These are phyloP conservation scores for Dendrolimus houi DNA, from an alignment of 2,888 invertebrate species.

Conservation along the genomic window DNA sequence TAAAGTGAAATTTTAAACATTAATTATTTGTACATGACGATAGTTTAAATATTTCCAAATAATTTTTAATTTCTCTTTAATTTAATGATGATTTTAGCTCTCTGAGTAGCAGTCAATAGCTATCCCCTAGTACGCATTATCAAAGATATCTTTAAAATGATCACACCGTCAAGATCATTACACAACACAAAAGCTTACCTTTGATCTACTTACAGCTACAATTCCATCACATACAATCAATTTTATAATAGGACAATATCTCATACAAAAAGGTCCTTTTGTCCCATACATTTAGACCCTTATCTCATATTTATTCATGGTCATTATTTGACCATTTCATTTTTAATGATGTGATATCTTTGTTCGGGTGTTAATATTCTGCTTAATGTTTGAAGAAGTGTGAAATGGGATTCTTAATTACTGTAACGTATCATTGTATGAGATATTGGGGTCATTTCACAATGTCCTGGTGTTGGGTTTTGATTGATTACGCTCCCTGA, in stretches of 20 bases:
- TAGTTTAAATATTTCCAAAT: no score
- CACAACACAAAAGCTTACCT: neutral
- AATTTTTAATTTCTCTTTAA: no score
- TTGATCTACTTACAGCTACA: conserved; percentile 32
- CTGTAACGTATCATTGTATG: conserved; percentile 50
- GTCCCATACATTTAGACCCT: conserved; percentile 49
- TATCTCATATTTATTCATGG: conserved; percentile 73
- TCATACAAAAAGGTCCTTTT: conserved; percentile 56
- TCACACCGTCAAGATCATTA: neutral
- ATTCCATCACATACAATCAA: conserved; percentile 67
- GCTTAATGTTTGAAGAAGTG: conserved; percentile 58
- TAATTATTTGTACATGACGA: no score
- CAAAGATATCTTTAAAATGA: neutral
- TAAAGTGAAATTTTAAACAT: no score
- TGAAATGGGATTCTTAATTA: conserved; percentile 65
- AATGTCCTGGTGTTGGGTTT: conserved; percentile 24
- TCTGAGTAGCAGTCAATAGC: no score
- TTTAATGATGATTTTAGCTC: no score
- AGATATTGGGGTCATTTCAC: conserved; percentile 10
- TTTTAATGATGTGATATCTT: conserved; percentile 68
- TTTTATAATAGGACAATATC: conserved; percentile 46
- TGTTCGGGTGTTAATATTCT: conserved; percentile 60
- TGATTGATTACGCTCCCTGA: conserved; percentile 6
- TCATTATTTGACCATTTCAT: conserved; percentile 74
- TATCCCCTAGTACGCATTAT: neutral